Percentiles rank a stretch among this genome's conserved stretches.
Evolutionary conservation across 2,888 invertebrate species (phyloP).

Genomic region (Blastobasis adustella): DNA sequence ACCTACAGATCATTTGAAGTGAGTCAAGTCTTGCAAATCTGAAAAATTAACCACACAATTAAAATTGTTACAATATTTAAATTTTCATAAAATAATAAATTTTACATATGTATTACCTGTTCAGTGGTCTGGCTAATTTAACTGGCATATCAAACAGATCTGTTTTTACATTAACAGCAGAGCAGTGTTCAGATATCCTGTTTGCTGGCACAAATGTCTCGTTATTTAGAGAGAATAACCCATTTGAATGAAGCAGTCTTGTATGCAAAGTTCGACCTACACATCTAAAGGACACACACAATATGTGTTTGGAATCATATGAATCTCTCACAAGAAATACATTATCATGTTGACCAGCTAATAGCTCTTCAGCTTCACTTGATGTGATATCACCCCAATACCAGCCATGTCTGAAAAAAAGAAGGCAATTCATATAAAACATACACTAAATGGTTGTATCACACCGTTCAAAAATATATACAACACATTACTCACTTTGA

Average conservation of each 20-base stretch:
- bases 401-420: constrained; percentile 74
- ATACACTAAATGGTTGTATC: not conserved
- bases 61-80: not conserved
- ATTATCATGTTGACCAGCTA: constrained; percentile 81
- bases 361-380: constrained; percentile 80
- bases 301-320: constrained; percentile 79
- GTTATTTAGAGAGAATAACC: constrained; percentile 77
- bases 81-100: not conserved
- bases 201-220: constrained; percentile 71
- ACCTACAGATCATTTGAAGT: constrained; percentile 83
- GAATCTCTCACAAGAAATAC: constrained; percentile 85
- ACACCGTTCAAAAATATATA: not conserved
- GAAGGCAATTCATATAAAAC: not conserved
- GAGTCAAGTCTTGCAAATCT: constrained; percentile 80
- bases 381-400: constrained; percentile 86
- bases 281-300: constrained; percentile 83
- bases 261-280: constrained; percentile 82
- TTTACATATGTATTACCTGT: constrained; percentile 41
- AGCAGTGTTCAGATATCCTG: constrained; percentile 67
- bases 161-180: constrained; percentile 63
- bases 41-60: constrained; percentile 33
- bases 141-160: constrained; percentile 68
- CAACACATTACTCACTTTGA: constrained; percentile 46
- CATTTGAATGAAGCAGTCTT: constrained; percentile 82
- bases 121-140: constrained; percentile 63